A percentile compares a stretch with the other conserved stretches of the same genome.
phyloP scores from a whole-genome alignment of 2,113 vertebrate species.

The Actenoides hombroni region DNA sequence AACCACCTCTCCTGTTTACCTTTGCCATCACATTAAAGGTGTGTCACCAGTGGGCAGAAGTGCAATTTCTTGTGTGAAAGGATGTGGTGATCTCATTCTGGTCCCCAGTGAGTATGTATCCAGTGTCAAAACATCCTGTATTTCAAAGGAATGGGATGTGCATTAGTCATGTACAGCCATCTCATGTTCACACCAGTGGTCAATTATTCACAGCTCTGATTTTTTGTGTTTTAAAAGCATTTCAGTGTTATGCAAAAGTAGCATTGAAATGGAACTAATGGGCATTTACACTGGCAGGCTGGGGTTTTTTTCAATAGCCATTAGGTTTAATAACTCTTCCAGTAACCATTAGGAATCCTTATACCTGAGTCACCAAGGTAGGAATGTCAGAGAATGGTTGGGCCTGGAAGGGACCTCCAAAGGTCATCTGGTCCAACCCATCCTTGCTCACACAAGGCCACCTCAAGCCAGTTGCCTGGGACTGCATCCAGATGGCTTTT shows the following conservation, averaged over 20 bases:
- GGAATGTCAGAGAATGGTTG: neutral
- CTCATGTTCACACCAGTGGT: neutral
- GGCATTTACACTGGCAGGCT: neutral
- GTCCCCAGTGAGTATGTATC: neutral
- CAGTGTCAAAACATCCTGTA: neutral
- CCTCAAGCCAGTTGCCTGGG: neutral
- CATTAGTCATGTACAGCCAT: neutral
- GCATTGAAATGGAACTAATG: neutral
- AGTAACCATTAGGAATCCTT: neutral
- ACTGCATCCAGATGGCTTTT: neutral
- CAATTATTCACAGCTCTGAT: neutral
- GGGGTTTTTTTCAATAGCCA: neutral
- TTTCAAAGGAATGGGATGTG: neutral
- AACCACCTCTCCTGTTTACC: neutral
- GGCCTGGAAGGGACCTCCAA: neutral
- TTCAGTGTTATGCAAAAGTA: neutral
- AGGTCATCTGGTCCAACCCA: neutral
- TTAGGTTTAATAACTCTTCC: neutral
- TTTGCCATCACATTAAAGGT: neutral
- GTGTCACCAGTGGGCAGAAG: neutral
- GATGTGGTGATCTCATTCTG: neutral
- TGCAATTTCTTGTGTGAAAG: neutral
- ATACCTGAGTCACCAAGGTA: rapidly evolving
- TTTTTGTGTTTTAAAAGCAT: conserved; percentile 2
- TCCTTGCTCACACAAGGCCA: neutral